phyloP scores from a whole-genome alignment of 2,797 vertebrate species.

The Rousettus madagascariensis region DNA sequence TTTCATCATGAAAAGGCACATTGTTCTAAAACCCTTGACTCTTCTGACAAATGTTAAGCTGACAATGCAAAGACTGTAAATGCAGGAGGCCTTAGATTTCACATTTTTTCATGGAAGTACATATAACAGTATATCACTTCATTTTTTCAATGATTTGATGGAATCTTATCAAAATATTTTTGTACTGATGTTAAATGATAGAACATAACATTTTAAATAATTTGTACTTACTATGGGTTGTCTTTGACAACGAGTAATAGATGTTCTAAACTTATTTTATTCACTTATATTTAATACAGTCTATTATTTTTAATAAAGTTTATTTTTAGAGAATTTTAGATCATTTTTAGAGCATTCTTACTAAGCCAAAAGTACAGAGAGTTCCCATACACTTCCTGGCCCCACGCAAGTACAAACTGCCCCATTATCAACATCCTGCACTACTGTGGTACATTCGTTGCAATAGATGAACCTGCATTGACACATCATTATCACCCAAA shows the following conservation, averaged over 20 bases:
- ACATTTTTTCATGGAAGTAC: not conserved
- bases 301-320: not conserved
- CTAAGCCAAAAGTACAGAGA: not conserved
- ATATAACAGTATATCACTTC: not conserved
- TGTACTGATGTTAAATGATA: not conserved
- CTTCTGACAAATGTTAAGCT: not conserved
- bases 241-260: not conserved
- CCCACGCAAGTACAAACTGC: fast-evolving
- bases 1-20: not conserved
- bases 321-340: not conserved
- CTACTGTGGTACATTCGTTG: not conserved
- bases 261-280: not conserved
- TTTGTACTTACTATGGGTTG: not conserved
- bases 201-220: not conserved
- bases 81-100: not conserved
- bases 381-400: not conserved
- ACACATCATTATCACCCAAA: not conserved
- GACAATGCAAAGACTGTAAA: not conserved
- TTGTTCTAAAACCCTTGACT: not conserved
- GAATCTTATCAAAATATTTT: not conserved
- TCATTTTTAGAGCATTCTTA: no score
- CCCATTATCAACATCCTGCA: not conserved
- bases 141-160: not conserved
- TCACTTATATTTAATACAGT: not conserved
- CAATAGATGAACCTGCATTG: not conserved